Evolutionary conservation across 2,888 invertebrate genomes (phyloP), one percentile per base, ranked within the genome.

Genomic region (Panzeria rudis): DNA sequence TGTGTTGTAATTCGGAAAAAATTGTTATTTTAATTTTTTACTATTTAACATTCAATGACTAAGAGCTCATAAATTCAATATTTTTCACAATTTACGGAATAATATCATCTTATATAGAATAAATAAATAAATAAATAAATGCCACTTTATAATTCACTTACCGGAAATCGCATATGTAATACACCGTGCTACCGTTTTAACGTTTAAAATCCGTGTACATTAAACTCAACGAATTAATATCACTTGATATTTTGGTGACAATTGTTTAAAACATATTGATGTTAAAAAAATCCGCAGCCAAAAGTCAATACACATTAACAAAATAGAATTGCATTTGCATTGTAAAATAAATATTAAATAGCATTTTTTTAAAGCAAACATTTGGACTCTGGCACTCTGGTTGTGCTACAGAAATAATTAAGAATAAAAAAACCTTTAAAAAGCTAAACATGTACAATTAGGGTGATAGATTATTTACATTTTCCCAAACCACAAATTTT

Each of bases 291-390:
- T 13, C 2, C 20, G 20, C 41, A 54, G 44, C 13, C 59, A 73
- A 75, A 75, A 54, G 68, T 81, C 68, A 62, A 68, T 11, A 61
- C 20, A 29, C 38, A 59, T 56, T 59, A 47, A 32, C 20, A 11
- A 69, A 68, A 59, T 52, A 61, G 23, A 68, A 61, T 61, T 61
- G 32, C 52, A 75, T 75, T 75, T 81, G 81, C 75, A 69, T 69
- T 44, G 44, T 47, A 44, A 81, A 81, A 62, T 54, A 75, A 61
- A 69, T 35, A 71, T 23, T 29, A 41, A 76, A 66, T 20, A 17
- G 15, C 20, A 9, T 44, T 66, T 41, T 54, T 44, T 25, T 38
- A 35, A 61, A 52, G 29, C 29, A 71, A 56, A 56, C 41, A 56
- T 44, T 68, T 73, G 29, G 73, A 80, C 73, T 68, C 32, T 68